These are phyloP conservation scores for Chelonus formosanus DNA, from an alignment of 2,888 invertebrate genomes.

Conservation along the genomic window DNA sequence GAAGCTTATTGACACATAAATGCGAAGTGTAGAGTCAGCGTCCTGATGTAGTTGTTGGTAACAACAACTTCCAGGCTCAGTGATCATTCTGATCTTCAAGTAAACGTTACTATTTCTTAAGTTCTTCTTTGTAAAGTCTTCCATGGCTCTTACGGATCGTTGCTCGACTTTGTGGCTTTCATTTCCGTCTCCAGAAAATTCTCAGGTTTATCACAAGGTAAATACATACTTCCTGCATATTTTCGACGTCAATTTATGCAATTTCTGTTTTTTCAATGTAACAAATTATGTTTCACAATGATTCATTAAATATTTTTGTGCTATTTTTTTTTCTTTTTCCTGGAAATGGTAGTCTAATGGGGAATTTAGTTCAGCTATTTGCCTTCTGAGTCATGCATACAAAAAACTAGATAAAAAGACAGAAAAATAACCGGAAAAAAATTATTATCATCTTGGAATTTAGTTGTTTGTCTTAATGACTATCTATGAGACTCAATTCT, in stretches of 20 bases:
- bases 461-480: too few species aligned
- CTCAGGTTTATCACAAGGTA: constrained; percentile 6
- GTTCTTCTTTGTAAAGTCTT: background rate
- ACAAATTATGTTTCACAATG: too few species aligned
- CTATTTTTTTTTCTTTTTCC: background rate
- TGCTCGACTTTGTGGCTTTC: constrained; percentile 22
- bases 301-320: background rate
- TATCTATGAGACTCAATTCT: too few species aligned
- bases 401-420: too few species aligned
- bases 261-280: too few species aligned
- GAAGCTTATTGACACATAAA: constrained; percentile 45
- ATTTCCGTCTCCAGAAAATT: constrained; percentile 12
- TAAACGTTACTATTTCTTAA: background rate
- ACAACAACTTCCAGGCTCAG: background rate
- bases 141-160: constrained; percentile 22
- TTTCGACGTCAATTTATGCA: background rate
- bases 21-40: constrained; percentile 35
- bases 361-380: too few species aligned
- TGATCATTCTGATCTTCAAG: background rate
- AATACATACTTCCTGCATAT: background rate
- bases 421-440: background rate
- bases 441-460: too few species aligned
- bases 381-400: too few species aligned
- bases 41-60: constrained; percentile 41
- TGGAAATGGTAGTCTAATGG: too few species aligned